phyloP scores from a whole-genome alignment of 2,113 vertebrate species.

The Shinisaurus crocodilurus region DNA sequence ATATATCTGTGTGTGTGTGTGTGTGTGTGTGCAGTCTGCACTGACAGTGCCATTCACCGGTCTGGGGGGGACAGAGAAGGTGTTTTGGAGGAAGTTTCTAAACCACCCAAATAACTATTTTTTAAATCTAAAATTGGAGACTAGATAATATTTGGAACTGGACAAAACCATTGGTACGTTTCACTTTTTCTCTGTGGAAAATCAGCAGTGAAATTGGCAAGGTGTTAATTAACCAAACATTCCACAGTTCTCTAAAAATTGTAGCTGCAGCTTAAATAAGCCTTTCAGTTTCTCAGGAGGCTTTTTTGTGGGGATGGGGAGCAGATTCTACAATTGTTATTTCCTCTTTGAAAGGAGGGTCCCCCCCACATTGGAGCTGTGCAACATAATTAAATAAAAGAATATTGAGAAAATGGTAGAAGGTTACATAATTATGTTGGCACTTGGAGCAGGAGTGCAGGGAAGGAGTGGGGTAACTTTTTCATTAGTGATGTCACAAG shows the following conservation, averaged over 20 bases:
- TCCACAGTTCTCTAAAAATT: neutral
- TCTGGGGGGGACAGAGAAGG: neutral
- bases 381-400: neutral
- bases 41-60: neutral
- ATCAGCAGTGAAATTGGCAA: neutral
- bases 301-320: neutral
- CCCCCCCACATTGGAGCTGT: neutral
- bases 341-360: neutral
- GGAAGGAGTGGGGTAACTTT: neutral
- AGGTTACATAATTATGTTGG: neutral
- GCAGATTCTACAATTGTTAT: neutral
- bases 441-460: neutral
- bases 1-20: too few species aligned
- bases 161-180: neutral
- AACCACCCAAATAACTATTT: neutral
- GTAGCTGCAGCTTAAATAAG: neutral
- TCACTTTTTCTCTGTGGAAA: neutral
- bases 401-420: neutral
- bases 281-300: neutral
- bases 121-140: neutral
- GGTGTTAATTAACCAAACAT: neutral
- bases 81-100: neutral
- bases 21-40: neutral
- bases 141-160: neutral
- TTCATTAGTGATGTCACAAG: neutral